These are phyloP conservation scores for Acronicta alni DNA, from an alignment of 2,888 invertebrate genomes.

Conservation along the genomic window DNA sequence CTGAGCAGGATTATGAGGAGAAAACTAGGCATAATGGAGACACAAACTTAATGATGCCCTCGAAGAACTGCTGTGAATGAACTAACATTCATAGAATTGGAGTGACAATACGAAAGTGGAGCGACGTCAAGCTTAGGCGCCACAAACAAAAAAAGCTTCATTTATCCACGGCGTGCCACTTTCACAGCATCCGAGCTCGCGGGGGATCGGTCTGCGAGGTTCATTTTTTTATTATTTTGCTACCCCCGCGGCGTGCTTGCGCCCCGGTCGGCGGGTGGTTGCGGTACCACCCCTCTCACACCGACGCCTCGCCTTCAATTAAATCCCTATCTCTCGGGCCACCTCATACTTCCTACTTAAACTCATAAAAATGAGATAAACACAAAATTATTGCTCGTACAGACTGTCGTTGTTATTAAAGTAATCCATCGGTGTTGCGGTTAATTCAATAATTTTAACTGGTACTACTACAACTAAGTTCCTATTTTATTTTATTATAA, in stretches of 20 bases:
- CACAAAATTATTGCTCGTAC: conserved; percentile 83
- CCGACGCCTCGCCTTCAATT: conserved; percentile 84
- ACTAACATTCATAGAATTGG: conserved; percentile 84
- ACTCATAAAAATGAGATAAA: conserved; percentile 86
- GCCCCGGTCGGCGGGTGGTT: conserved; percentile 67
- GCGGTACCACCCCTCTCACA: conserved; percentile 70
- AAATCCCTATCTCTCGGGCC: conserved; percentile 85
- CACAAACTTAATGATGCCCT: conserved; percentile 78
- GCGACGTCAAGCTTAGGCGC: conserved; percentile 83
- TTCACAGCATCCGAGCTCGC: conserved; percentile 88
- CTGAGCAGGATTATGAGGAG: conserved; percentile 52
- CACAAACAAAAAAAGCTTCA: conserved; percentile 87
- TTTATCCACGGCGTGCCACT: conserved; percentile 88
- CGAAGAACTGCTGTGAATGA: conserved; percentile 73
- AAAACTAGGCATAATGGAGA: conserved; percentile 63
- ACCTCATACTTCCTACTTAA: conserved; percentile 84
- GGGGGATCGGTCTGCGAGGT: conserved; percentile 80
- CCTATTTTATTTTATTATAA: conserved; percentile 52
- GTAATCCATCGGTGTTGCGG: conserved; percentile 64
- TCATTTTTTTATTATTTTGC: conserved; percentile 86
- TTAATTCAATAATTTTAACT: conserved; percentile 65
- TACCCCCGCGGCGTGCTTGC: conserved; percentile 69
- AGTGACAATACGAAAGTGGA: conserved; percentile 86
- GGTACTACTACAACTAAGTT: conserved; percentile 37
- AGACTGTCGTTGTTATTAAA: conserved; percentile 78